Evolutionary conservation across 2,113 vertebrate species (phyloP).

Genomic region (Apodemus sylvaticus): DNA sequence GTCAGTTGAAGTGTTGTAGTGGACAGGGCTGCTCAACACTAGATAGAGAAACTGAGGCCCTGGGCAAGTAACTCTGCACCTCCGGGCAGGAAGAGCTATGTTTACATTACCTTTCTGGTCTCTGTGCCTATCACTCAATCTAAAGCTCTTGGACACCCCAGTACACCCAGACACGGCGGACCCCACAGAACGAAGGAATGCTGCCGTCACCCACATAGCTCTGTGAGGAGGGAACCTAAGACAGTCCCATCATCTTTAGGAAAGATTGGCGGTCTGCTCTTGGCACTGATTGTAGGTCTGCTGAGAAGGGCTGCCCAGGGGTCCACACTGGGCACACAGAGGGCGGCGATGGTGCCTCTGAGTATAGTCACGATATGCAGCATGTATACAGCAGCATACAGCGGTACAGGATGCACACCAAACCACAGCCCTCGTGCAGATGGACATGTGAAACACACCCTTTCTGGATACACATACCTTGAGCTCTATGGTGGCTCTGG

Average conservation of each 20-base stretch:
- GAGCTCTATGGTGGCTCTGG: not conserved
- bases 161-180: not conserved
- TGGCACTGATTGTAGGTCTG: not conserved
- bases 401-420: not conserved
- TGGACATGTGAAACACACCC: not conserved
- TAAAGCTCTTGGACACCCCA: not conserved
- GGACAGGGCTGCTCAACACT: fast-evolving
- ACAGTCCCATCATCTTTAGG: not conserved
- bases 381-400: too few relatives aligned
- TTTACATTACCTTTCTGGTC: fast-evolving
- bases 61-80: fast-evolving
- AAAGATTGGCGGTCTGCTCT: not conserved
- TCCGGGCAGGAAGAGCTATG: not conserved
- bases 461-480: not conserved
- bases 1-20: not conserved
- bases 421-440: not conserved
- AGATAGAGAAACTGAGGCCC: not conserved
- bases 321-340: not conserved
- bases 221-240: not conserved
- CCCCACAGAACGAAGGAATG: not conserved
- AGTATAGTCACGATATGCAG: not conserved
- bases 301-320: not conserved
- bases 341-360: not conserved
- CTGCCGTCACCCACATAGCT: fast-evolving
- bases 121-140: not conserved